Conservation (phyloP, 1,140 invertebrate genomes). For the Zaprionus gabonicus region DNA sequence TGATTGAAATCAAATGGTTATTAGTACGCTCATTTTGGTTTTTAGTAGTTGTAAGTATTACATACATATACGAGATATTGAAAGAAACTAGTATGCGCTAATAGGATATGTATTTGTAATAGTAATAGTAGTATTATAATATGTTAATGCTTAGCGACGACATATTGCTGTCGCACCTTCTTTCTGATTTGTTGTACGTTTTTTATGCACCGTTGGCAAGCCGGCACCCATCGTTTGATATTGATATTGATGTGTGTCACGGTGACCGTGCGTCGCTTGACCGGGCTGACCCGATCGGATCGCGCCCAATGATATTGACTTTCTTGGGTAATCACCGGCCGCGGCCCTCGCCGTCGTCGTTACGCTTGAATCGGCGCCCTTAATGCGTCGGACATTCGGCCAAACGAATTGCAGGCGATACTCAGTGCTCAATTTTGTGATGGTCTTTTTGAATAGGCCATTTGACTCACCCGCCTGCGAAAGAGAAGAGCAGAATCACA, state of each 20-base stretch:
- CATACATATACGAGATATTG: conserved; percentile 68
- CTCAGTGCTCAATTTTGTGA: conserved; percentile 92
- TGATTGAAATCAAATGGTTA: conserved; percentile 63
- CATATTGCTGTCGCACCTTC: conserved; percentile 85
- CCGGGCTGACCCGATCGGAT: conserved; percentile 90
- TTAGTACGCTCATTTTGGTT: conserved; percentile 53
- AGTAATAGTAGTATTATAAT: conserved; percentile 49
- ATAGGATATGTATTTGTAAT: conserved; percentile 61
- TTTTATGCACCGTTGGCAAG: conserved; percentile 85
- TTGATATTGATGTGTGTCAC: conserved; percentile 54
- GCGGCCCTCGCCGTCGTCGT: conserved; percentile 68
- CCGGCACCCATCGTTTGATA: conserved; percentile 77
- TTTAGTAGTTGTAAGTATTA: conserved; percentile 52
- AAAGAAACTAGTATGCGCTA: conserved; percentile 75
- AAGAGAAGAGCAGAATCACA: conserved; percentile 83
- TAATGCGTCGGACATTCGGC: conserved; percentile 89
- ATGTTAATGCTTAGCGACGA: conserved; percentile 82
- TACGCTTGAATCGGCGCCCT: conserved; percentile 83
- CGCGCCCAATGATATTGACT: conserved; percentile 94
- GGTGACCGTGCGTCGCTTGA: conserved; percentile 55
- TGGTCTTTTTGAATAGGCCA: conserved; percentile 89
- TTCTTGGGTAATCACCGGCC: conserved; percentile 88
- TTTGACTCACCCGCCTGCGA: conserved; percentile 85
- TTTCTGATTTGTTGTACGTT: conserved; percentile 85
- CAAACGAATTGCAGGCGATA: conserved; percentile 95